Conservation (phyloP, 2,113 vertebrate genomes). For the Chaenocephalus aceratus region DNA sequence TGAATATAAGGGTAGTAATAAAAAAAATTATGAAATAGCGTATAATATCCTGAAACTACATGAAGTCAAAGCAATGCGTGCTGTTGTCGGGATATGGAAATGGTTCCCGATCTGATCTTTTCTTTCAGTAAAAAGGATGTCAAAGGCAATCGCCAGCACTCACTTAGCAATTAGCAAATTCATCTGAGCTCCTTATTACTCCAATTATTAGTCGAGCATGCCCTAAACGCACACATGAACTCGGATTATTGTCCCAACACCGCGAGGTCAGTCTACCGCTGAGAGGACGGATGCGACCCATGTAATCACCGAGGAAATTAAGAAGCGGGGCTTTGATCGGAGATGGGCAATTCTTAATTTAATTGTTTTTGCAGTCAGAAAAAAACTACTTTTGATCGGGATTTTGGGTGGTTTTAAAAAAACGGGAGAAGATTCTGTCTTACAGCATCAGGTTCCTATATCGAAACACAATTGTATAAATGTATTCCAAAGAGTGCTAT, state of each 20-base stretch:
- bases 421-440: neutral
- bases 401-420: constrained; percentile 12
- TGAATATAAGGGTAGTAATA: neutral
- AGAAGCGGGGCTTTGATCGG: constrained; percentile 18
- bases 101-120: constrained; percentile 29
- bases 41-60: neutral
- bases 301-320: constrained; percentile 40
- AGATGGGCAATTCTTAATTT: neutral
- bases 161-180: constrained; percentile 63
- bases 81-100: constrained; percentile 6
- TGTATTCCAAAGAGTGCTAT: too few relatives aligned
- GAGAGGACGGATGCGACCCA: constrained; percentile 51
- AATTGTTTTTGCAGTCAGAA: neutral
- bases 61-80: constrained; percentile 25
- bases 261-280: constrained; percentile 30
- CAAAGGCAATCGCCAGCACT: constrained; percentile 58
- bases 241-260: constrained; percentile 58
- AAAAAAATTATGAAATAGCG: neutral
- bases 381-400: constrained; percentile 20
- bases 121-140: constrained; percentile 51
- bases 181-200: constrained; percentile 76
- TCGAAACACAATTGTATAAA: neutral
- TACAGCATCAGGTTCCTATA: neutral
- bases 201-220: constrained; percentile 81
- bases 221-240: constrained; percentile 60